A percentile compares a stretch with the other conserved stretches of the same genome.
Evolutionary conservation across 2,888 invertebrate genomes (phyloP).

Genomic region (Disparrhopalites patrizii): DNA sequence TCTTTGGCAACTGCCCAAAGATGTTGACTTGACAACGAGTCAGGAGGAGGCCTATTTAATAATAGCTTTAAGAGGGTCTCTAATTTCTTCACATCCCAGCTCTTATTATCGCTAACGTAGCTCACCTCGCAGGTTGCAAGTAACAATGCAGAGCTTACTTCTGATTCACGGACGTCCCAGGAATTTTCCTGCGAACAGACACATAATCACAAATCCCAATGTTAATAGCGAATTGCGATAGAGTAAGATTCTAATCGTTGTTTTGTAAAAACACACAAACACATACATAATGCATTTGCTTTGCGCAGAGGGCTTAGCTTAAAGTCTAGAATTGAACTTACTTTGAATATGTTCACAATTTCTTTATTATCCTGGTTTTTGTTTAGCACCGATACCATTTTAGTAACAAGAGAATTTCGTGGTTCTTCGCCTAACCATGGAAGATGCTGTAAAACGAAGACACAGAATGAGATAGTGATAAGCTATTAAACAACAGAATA

Average conservation of each 20-base stretch:
- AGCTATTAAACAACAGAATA: background rate
- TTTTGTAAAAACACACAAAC: no score
- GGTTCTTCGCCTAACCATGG: conserved; percentile 44
- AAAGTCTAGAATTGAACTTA: conserved; percentile 22
- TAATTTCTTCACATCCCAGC: conserved; percentile 36
- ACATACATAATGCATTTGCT: no score
- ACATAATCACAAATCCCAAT: no score
- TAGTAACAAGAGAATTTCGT: conserved; percentile 36
- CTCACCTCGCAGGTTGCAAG: conserved; percentile 44
- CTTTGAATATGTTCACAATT: conserved; percentile 39
- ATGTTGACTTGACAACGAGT: conserved; percentile 26
- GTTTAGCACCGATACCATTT: conserved; percentile 48
- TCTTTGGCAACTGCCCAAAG: conserved; percentile 43
- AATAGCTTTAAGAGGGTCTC: conserved; percentile 36
- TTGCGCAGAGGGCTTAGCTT: no score
- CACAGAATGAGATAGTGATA: background rate
- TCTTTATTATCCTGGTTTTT: conserved; percentile 31
- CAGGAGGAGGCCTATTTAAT: conserved; percentile 34
- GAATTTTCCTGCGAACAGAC: conserved; percentile 40
- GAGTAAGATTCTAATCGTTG: background rate
- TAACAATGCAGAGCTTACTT: conserved; percentile 37
- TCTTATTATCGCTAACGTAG: conserved; percentile 33
- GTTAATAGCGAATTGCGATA: background rate
- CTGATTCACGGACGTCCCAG: conserved; percentile 44
- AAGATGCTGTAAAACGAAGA: conserved; percentile 39